Conservation (phyloP, 1,140 invertebrate genomes). For the Pseudobourletiella spinata region DNA sequence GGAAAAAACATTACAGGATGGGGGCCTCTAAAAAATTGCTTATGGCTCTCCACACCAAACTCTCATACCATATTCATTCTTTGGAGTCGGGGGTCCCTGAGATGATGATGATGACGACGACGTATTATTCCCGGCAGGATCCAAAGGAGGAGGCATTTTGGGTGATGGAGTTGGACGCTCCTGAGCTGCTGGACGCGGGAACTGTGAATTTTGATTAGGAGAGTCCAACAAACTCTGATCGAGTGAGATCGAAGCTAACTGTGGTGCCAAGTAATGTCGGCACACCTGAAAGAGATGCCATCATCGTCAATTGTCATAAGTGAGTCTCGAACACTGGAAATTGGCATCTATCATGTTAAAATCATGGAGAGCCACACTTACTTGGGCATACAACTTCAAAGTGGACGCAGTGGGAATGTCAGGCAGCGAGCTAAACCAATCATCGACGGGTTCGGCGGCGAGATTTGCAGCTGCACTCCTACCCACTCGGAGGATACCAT, state of each 20-base stretch:
- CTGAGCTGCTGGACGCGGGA: conserved; percentile 18
- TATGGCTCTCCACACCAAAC: no score
- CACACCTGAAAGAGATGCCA: conserved; percentile 50
- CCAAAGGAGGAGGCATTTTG: conserved; percentile 50
- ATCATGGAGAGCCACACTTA: conserved; percentile 46
- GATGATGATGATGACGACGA: conserved; percentile 25
- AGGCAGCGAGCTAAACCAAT: conserved; percentile 80
- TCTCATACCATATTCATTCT: conserved; percentile 43
- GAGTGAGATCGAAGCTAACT: conserved; percentile 66
- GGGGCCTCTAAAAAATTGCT: background rate
- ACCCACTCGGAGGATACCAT: conserved; percentile 82
- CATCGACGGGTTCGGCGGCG: conserved; percentile 66
- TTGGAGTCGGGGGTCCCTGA: conserved; percentile 46
- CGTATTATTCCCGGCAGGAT: conserved; percentile 34
- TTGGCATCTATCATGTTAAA: no score
- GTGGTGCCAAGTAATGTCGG: conserved; percentile 67
- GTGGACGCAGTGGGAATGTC: conserved; percentile 70
- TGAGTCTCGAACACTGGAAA: no score
- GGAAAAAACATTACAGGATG: no score
- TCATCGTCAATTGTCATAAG: no score
- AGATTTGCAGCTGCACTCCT: conserved; percentile 53
- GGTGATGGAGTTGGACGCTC: conserved; percentile 46
- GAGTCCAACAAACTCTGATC: conserved; percentile 70
- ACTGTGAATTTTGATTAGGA: conserved; percentile 43
- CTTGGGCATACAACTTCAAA: conserved; percentile 77